A percentile compares a stretch with the other conserved stretches of the same genome.
Evolutionary conservation across 2,888 invertebrate genomes (phyloP).

Genomic region (Bimastos eiseni): DNA sequence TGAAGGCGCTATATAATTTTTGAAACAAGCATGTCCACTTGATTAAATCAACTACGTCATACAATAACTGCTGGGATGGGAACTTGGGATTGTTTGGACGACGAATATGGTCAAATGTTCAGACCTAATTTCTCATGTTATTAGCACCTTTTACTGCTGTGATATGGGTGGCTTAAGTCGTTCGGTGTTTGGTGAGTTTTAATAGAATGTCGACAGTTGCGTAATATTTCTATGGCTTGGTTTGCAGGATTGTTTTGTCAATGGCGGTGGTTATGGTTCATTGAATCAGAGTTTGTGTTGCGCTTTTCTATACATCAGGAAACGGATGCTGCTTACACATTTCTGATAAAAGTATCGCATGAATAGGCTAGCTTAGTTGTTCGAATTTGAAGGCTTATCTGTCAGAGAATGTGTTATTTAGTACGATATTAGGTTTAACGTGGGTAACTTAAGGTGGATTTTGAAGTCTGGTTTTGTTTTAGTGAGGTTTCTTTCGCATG

Average conservation of each 20-base stretch:
- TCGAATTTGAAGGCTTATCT: background rate
- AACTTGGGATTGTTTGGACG: background rate
- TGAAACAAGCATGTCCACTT: background rate
- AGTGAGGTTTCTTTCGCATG: background rate
- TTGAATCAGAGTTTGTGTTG: background rate
- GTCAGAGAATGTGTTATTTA: background rate
- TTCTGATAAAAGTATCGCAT: background rate
- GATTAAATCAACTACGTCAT: background rate
- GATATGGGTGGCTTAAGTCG: background rate
- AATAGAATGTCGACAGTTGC: background rate
- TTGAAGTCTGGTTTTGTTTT: background rate
- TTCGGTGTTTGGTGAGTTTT: background rate
- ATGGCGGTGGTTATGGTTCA: background rate
- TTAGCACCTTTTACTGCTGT: background rate
- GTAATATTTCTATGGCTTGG: background rate
- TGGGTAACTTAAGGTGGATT: background rate
- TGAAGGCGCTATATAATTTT: background rate
- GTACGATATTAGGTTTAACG: too few species aligned
- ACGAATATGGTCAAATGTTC: background rate
- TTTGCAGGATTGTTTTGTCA: background rate
- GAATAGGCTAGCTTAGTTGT: background rate
- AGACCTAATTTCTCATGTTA: background rate
- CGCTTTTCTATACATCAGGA: background rate
- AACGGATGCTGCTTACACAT: background rate
- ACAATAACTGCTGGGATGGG: background rate